Evolutionary conservation across 2,113 vertebrate species (phyloP).

Genomic region (Halichoeres trimaculatus): DNA sequence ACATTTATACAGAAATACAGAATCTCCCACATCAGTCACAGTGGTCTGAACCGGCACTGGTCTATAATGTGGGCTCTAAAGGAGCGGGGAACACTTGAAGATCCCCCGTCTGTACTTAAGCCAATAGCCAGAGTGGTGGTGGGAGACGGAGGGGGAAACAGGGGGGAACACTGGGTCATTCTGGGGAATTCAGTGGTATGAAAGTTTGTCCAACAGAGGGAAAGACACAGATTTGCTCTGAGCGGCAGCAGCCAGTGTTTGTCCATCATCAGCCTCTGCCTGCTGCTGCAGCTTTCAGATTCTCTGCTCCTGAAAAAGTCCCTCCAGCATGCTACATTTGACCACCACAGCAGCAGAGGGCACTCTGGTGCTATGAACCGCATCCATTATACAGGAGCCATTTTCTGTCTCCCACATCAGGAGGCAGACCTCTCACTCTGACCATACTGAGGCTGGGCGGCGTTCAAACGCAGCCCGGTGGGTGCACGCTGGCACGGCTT

Average conservation of each 20-base stretch:
- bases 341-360: slow-evolving; percentile 74
- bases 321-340: slow-evolving; percentile 4
- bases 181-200: slow-evolving; percentile 20
- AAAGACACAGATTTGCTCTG: slow-evolving; percentile 32
- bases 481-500: slow-evolving; percentile 57
- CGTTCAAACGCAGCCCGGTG: slow-evolving; percentile 44
- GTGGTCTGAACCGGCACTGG: slow-evolving; percentile 81
- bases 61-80: slow-evolving; percentile 46
- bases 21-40: slow-evolving; percentile 81
- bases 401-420: slow-evolving; percentile 65
- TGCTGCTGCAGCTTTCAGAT: slow-evolving; percentile 28
- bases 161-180: slow-evolving; percentile 39
- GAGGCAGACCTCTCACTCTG: slow-evolving; percentile 42
- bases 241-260: slow-evolving; percentile 51
- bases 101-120: slow-evolving; percentile 36
- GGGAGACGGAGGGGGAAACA: slow-evolving; percentile 21
- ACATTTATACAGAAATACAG: slow-evolving; percentile 88
- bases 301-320: slow-evolving; percentile 6
- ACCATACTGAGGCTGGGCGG: slow-evolving; percentile 48
- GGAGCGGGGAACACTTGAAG: slow-evolving; percentile 31
- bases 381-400: slow-evolving; percentile 63
- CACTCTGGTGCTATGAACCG: slow-evolving; percentile 51
- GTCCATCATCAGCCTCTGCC: slow-evolving; percentile 55
- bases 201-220: slow-evolving; percentile 30
- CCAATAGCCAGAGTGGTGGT: slow-evolving; percentile 54